Evolutionary conservation across 2,113 vertebrate species (phyloP).

Genomic region (Paramormyrops kingsleyae): DNA sequence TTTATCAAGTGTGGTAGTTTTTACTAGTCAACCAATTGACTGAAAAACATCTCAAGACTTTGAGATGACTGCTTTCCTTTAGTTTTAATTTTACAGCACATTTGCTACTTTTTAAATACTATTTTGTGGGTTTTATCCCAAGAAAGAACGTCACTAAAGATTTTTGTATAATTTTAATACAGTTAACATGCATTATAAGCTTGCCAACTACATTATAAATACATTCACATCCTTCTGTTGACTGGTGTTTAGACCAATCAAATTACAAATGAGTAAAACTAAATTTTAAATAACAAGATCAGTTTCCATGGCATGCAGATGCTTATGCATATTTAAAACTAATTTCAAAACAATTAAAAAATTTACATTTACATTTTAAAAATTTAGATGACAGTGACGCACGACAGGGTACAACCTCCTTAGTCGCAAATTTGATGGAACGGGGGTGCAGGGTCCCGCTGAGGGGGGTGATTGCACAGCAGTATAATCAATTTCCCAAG

Average conservation of each 20-base stretch:
- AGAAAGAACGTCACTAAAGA: neutral
- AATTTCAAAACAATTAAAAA: constrained; percentile 11
- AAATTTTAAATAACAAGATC: constrained; percentile 7
- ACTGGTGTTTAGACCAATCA: neutral
- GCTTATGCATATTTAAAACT: constrained; percentile 15
- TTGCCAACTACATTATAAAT: neutral
- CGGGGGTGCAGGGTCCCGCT: neutral
- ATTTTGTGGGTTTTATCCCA: neutral
- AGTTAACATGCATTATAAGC: neutral
- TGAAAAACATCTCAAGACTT: neutral
- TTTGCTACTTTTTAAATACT: neutral
- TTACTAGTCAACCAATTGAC: neutral
- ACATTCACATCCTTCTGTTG: neutral
- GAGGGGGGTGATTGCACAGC: constrained; percentile 6
- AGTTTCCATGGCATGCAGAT: neutral
- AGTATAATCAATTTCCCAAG: constrained; percentile 2
- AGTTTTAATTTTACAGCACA: neutral
- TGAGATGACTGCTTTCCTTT: neutral
- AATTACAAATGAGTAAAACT: neutral
- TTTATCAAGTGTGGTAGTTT: neutral
- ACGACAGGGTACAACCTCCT: neutral
- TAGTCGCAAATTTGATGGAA: neutral
- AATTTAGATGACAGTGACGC: constrained; percentile 15
- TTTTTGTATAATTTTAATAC: neutral
- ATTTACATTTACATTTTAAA: constrained; percentile 16